These are phyloP conservation scores for Speoplatyrhinus poulsoni DNA, from an alignment of 2,113 vertebrate species.

Conservation along the genomic window DNA sequence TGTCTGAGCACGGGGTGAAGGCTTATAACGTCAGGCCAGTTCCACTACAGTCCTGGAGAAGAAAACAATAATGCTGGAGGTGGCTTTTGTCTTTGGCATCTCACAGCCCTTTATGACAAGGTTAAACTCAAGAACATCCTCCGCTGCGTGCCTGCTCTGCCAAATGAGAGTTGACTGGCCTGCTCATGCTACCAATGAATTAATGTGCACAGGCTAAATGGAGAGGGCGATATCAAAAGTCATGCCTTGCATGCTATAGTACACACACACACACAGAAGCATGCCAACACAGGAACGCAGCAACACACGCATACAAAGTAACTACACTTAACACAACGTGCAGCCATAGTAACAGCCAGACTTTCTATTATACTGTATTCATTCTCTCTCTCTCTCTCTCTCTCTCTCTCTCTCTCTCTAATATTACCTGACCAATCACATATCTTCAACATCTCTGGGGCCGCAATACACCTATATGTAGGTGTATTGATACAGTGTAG, in stretches of 20 bases:
- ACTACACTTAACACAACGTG: neutral
- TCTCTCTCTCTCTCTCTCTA: no score
- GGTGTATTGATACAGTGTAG: no score
- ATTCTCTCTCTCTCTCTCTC: no score
- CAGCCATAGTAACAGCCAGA: no score
- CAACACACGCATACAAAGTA: neutral
- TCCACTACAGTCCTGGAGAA: neutral
- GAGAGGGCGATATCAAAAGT: slow-evolving; percentile 33
- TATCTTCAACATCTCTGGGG: neutral
- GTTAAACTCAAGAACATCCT: slow-evolving; percentile 68
- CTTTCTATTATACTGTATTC: no score
- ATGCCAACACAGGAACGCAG: neutral
- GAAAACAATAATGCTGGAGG: neutral
- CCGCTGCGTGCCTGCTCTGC: slow-evolving; percentile 52
- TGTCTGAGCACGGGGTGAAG: slow-evolving; percentile 38
- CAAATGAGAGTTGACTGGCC: slow-evolving; percentile 56
- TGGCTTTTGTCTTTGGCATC: slow-evolving; percentile 40
- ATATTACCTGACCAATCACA: slow-evolving; percentile 1
- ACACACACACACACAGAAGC: slow-evolving; percentile 2
- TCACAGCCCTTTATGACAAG: slow-evolving; percentile 66
- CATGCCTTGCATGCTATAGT: slow-evolving; percentile 20
- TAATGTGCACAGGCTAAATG: slow-evolving; percentile 55
- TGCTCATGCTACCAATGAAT: slow-evolving; percentile 45
- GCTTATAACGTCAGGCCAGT: neutral
- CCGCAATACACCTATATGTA: no score